These are phyloP conservation scores for Platichthys stellatus DNA, from an alignment of 2,113 vertebrate species.

Conservation along the genomic window DNA sequence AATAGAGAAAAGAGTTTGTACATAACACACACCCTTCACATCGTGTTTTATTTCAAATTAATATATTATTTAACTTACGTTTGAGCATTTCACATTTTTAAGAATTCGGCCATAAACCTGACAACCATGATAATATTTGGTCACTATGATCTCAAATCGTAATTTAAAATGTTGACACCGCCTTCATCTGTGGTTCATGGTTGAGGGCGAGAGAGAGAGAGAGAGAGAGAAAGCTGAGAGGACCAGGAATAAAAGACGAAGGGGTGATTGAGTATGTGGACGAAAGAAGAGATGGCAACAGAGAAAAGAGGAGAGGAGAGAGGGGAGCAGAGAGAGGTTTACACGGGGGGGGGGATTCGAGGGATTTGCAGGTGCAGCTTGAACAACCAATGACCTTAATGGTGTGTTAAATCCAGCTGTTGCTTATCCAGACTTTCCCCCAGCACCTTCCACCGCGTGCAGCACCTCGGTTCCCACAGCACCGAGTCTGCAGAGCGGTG, in stretches of 20 bases:
- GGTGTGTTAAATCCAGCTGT: constrained; percentile 84
- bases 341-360: constrained; percentile 39
- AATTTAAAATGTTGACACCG: background rate
- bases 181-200: constrained; percentile 2
- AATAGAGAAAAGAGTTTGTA: too few species aligned
- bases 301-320: constrained; percentile 36
- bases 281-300: constrained; percentile 57
- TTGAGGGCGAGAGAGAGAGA: constrained; percentile 24
- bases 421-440: constrained; percentile 71
- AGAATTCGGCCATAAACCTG: too few species aligned
- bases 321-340: constrained; percentile 33
- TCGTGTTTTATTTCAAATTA: too few species aligned
- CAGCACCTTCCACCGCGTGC: constrained; percentile 61
- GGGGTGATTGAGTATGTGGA: constrained; percentile 34
- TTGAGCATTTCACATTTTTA: too few species aligned
- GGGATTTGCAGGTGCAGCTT: constrained; percentile 80
- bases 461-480: constrained; percentile 60
- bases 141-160: background rate
- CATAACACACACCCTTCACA: too few species aligned
- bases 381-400: constrained; percentile 80
- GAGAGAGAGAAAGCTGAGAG: constrained; percentile 42
- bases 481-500: background rate
- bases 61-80: too few species aligned
- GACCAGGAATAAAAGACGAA: constrained; percentile 44
- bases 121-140: too few species aligned